Evolutionary conservation across 2,888 invertebrate species (phyloP).

Genomic region (Ornithoptera alexandrae): DNA sequence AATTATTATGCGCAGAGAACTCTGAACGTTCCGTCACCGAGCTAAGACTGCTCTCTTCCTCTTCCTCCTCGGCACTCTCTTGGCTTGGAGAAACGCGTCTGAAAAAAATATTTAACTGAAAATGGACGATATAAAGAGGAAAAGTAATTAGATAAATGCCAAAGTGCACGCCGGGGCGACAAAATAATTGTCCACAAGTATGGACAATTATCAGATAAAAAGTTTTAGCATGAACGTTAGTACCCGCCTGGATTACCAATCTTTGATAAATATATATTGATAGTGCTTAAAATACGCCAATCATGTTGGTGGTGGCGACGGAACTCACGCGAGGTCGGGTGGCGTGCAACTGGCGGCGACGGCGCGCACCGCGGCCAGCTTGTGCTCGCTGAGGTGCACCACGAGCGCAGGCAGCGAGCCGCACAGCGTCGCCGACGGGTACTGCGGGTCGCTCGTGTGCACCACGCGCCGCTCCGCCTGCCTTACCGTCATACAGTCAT

Average conservation of each 20-base stretch:
- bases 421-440: conserved; percentile 89
- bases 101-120: background rate
- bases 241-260: too few relatives aligned
- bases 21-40: conserved; percentile 68
- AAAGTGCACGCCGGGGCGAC: too few relatives aligned
- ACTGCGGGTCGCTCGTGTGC: conserved; percentile 90
- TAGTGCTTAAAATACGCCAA: too few relatives aligned
- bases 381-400: conserved; percentile 94
- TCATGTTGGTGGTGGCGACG: background rate
- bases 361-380: conserved; percentile 81
- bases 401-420: conserved; percentile 93
- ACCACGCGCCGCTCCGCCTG: conserved; percentile 90
- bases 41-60: conserved; percentile 69
- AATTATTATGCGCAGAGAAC: conserved; percentile 66
- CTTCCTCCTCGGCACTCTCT: conserved; percentile 39
- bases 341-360: conserved; percentile 48
- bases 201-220: too few relatives aligned
- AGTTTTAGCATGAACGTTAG: too few relatives aligned
- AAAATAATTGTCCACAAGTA: too few relatives aligned
- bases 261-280: too few relatives aligned
- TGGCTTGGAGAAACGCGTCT: conserved; percentile 31
- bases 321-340: conserved; percentile 17
- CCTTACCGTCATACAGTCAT: background rate
- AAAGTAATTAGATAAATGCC: too few relatives aligned
- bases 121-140: background rate